Conservation (phyloP, 1,140 invertebrate species). For the Zaprionus gabonicus region DNA sequence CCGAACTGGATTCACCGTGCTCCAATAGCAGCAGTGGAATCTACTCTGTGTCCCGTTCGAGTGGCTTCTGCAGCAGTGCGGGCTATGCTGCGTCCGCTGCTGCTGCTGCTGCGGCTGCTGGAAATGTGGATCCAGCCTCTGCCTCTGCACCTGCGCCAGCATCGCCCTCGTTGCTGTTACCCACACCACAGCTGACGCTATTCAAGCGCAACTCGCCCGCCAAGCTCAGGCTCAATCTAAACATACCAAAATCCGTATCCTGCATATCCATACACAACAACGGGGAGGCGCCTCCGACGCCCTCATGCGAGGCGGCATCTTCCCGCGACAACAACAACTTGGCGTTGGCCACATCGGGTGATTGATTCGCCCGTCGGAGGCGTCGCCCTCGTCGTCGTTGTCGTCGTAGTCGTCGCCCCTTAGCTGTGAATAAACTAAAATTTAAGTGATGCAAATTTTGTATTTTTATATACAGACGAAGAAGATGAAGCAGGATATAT, state of each 20-base stretch:
- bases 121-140: not conserved
- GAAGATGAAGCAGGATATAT: constrained; percentile 23
- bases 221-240: constrained; percentile 75
- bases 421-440: constrained; percentile 69
- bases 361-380: constrained; percentile 43
- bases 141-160: constrained; percentile 3
- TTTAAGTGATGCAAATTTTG: constrained; percentile 54
- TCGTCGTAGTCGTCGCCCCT: constrained; percentile 32
- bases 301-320: constrained; percentile 56
- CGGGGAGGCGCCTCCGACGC: constrained; percentile 58
- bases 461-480: constrained; percentile 42
- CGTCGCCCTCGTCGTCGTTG: constrained; percentile 4
- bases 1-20: constrained; percentile 65
- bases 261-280: constrained; percentile 73
- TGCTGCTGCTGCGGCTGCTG: constrained; percentile 25
- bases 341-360: constrained; percentile 45
- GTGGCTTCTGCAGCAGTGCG: constrained; percentile 7
- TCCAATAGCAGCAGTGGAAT: constrained; percentile 66
- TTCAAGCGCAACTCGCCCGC: constrained; percentile 81
- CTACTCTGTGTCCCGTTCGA: constrained; percentile 43
- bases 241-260: constrained; percentile 74
- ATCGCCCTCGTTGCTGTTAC: constrained; percentile 44
- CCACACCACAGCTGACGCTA: constrained; percentile 60
- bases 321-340: constrained; percentile 43
- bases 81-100: constrained; percentile 39